Evolutionary conservation across 2,888 invertebrate species (phyloP), one percentile per base, ranked within the genome.

Genomic region (Lasiommata megera): DNA sequence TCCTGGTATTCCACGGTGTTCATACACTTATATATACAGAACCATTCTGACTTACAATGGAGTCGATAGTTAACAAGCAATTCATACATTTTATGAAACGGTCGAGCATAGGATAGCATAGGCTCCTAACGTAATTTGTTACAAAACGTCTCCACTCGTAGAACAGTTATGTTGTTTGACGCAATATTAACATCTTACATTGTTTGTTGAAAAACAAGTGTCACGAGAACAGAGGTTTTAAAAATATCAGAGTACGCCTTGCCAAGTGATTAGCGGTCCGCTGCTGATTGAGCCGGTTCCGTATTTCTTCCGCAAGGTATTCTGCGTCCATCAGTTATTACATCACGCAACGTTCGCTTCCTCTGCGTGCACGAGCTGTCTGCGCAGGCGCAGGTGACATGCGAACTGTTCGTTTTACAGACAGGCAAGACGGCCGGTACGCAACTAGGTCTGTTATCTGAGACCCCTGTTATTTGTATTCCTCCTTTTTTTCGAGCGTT

Each of bases 361-460:
- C 70, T 62, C 72, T 78, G 79, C 62, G 73, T 79, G 79, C 79
- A 78, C 79, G 84, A 81, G 80, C 78, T 71, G 76, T 74, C 73
- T 77, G 87, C 82, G 85, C 84, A 77, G 87, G 84, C 85, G 88
- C 84, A 83, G 84, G 80, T 86, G 85, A 82, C 84, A 83, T 81
- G 83, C 85, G 73, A 85, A 83, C 82, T 79, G 73, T 79, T 67
- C 65, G 68, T 76, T 79, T 79, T 81, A 77, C 74, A 52, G 74
- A 80, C 76, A 74, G 76, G 69, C 70, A 74, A 72, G 72, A 67
- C 63, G 73, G 73, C 67, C 78, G 73, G 61, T 72, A 68, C 74
- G 71, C 73, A 75, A 79, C 80, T 80, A 80, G 80, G 85, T 86
- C 76, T 82, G 84, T 80, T 83, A 87, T 76, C 74, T 77, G 82